Conservation (phyloP, 2,113 vertebrate species). For the Hippocampus barbouri region DNA sequence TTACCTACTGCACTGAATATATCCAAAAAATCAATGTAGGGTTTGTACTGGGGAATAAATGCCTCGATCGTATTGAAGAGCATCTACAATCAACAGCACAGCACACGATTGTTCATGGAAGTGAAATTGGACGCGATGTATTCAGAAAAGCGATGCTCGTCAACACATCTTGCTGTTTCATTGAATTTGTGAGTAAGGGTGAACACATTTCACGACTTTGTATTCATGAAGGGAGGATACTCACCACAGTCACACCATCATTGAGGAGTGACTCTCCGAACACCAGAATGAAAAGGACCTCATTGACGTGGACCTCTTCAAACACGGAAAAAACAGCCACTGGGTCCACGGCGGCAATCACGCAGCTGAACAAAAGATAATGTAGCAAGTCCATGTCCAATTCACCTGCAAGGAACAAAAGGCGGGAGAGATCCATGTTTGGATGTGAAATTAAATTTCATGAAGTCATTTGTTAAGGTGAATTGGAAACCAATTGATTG, state of each 20-base stretch:
- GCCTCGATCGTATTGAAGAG: conserved; percentile 93
- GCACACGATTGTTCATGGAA: too few species aligned
- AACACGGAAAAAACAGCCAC: conserved; percentile 95
- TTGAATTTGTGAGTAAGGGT: too few species aligned
- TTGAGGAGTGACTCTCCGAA: conserved; percentile 97
- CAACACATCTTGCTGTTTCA: too few species aligned
- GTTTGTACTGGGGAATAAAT: conserved; percentile 81
- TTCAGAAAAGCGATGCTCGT: too few species aligned
- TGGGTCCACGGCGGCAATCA: conserved; percentile 91
- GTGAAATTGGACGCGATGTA: too few species aligned
- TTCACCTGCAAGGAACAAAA: conserved; percentile 66
- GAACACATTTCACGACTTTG: too few species aligned
- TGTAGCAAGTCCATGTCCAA: conserved; percentile 79
- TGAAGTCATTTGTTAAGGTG: too few species aligned
- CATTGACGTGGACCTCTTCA: conserved; percentile 96
- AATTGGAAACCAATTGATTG: too few species aligned
- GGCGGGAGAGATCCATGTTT: neutral
- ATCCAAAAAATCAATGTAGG: conserved; percentile 76
- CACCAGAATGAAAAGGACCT: conserved; percentile 94
- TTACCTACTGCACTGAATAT: conserved; percentile 90
- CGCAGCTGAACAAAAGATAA: conserved; percentile 90
- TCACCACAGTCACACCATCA: conserved; percentile 94
- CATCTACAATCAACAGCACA: conserved; percentile 67
- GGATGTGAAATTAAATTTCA: too few species aligned
- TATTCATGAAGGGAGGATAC: conserved; percentile 15